Evolutionary conservation across 2,113 vertebrate species (phyloP).

Genomic region (Hippopotamus amphibius): DNA sequence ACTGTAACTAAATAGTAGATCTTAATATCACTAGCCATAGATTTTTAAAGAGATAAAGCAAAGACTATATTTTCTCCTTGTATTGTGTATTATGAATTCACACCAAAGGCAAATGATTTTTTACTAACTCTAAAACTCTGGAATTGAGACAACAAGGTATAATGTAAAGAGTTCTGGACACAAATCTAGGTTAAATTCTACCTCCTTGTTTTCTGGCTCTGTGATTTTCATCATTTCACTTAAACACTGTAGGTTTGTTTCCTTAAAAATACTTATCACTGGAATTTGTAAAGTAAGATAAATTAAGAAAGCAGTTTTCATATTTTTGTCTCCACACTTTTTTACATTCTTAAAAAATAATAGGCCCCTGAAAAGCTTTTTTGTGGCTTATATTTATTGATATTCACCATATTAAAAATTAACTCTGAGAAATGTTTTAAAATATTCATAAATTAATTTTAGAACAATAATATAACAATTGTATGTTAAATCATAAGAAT

Average conservation of each 20-base stretch:
- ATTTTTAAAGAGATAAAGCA: neutral
- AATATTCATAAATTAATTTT: neutral
- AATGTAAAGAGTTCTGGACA: neutral
- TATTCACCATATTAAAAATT: neutral
- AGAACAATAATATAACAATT: neutral
- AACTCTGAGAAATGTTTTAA: neutral
- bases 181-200: neutral
- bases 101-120: neutral
- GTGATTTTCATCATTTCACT: conserved; percentile 11
- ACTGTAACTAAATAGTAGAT: neutral
- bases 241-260: neutral
- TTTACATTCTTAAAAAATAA: neutral
- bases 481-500: neutral
- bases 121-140: neutral
- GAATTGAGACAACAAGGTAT: neutral
- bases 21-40: neutral
- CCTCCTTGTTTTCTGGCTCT: neutral
- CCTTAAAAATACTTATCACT: neutral
- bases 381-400: neutral
- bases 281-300: neutral
- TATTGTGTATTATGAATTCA: neutral
- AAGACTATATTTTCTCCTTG: neutral
- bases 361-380: neutral
- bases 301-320: neutral
- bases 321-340: neutral